These are phyloP conservation scores for Anarsia innoxiella DNA, from an alignment of 2,888 invertebrate species.

Conservation along the genomic window DNA sequence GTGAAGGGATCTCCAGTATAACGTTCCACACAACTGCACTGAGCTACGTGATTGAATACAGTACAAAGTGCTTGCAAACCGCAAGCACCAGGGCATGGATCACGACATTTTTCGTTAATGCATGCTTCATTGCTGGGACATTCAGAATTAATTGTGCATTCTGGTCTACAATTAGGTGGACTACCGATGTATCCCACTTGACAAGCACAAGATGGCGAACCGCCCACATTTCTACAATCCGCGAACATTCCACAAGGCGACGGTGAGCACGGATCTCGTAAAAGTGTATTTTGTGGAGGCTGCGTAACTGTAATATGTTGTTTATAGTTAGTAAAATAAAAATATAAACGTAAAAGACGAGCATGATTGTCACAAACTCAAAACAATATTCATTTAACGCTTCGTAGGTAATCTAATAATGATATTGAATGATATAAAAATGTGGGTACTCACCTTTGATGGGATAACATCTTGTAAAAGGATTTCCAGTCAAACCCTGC, in stretches of 20 bases:
- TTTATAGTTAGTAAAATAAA: too few relatives aligned
- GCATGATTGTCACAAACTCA: too few relatives aligned
- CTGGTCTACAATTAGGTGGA: constrained; percentile 81
- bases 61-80: constrained; percentile 74
- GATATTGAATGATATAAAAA: too few relatives aligned
- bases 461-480: constrained; percentile 82
- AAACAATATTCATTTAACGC: too few relatives aligned
- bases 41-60: constrained; percentile 78
- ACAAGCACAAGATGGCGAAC: constrained; percentile 77
- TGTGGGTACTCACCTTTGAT: constrained; percentile 67
- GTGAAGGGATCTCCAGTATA: constrained; percentile 78
- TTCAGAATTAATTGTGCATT: constrained; percentile 81
- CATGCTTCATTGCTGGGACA: constrained; percentile 80
- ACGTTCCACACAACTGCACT: constrained; percentile 74
- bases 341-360: too few relatives aligned
- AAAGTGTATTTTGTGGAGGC: constrained; percentile 34
- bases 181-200: constrained; percentile 75
- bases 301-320: constrained; percentile 45
- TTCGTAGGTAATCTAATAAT: too few relatives aligned
- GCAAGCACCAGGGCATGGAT: constrained; percentile 82
- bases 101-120: constrained; percentile 77
- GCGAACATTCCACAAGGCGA: constrained; percentile 82
- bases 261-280: constrained; percentile 76
- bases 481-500: constrained; percentile 82
- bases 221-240: constrained; percentile 74